A percentile compares a stretch with the other conserved stretches of the same genome.
Conservation (phyloP, 2,113 vertebrate genomes). For the Haliaeetus leucogaster region DNA sequence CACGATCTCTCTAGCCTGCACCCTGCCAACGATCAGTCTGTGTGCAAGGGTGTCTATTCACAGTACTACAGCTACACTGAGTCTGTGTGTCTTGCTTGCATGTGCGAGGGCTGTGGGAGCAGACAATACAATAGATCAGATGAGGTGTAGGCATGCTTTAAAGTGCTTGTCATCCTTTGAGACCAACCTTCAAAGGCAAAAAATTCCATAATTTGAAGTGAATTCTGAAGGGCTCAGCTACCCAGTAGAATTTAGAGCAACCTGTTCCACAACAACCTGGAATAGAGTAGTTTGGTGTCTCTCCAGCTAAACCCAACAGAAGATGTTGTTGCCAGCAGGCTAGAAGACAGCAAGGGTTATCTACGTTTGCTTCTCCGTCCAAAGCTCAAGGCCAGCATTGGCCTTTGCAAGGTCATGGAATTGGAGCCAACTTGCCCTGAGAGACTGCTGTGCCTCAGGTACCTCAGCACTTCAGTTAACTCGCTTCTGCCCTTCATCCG, state of each 20-base stretch:
- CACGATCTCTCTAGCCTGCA: background rate
- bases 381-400: background rate
- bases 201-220: background rate
- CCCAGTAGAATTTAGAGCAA: background rate
- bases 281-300: background rate
- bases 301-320: background rate
- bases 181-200: background rate
- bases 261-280: background rate
- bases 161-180: slow-evolving; percentile 28
- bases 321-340: background rate
- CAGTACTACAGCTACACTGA: background rate
- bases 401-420: background rate
- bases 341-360: background rate
- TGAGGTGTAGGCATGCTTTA: slow-evolving; percentile 3
- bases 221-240: background rate
- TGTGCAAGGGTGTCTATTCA: background rate
- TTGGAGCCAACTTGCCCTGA: background rate
- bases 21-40: background rate
- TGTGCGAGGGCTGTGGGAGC: background rate
- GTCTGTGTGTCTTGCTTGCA: background rate
- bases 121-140: slow-evolving; percentile 15
- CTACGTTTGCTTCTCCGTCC: background rate
- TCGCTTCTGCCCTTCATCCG: background rate
- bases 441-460: background rate
- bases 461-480: background rate